A percentile compares a stretch with the other conserved stretches of the same genome.
Conservation (phyloP, 2,888 invertebrate genomes). For the Andrena camellia region DNA sequence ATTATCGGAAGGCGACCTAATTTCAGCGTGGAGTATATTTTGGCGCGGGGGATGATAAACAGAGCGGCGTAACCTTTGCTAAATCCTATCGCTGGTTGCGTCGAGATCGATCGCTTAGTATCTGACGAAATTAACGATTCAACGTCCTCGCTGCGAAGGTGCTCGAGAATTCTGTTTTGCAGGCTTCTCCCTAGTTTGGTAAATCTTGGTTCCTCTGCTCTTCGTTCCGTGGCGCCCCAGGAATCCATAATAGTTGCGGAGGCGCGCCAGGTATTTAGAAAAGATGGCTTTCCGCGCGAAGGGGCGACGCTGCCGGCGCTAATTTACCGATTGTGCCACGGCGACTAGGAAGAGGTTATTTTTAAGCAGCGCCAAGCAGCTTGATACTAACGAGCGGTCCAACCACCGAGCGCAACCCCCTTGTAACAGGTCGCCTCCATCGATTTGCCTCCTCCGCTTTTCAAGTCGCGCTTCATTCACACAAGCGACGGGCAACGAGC, state of each 20-base stretch:
- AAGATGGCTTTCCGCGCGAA: slow-evolving; percentile 34
- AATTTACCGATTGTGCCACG: slow-evolving; percentile 71
- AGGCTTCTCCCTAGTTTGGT: not conserved
- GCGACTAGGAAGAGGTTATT: slow-evolving; percentile 70
- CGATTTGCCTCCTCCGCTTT: slow-evolving; percentile 37
- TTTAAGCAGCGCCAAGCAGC: slow-evolving; percentile 69
- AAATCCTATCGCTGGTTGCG: slow-evolving; percentile 33
- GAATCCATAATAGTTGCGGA: slow-evolving; percentile 34
- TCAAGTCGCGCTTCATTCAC: slow-evolving; percentile 31
- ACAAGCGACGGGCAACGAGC: slow-evolving; percentile 1
- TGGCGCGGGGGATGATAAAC: slow-evolving; percentile 40
- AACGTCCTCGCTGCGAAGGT: slow-evolving; percentile 26
- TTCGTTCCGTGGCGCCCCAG: not conserved
- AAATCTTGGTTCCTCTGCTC: not conserved
- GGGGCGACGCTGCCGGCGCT: slow-evolving; percentile 55
- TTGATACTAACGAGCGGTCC: slow-evolving; percentile 75
- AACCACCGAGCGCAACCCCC: slow-evolving; percentile 70
- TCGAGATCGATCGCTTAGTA: not conserved
- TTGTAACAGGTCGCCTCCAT: slow-evolving; percentile 43
- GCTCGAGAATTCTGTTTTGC: not conserved
- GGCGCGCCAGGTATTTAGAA: slow-evolving; percentile 35
- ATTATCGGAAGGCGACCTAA: slow-evolving; percentile 47
- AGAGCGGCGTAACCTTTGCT: slow-evolving; percentile 19
- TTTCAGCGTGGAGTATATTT: slow-evolving; percentile 42
- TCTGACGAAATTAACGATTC: not conserved